Evolutionary conservation across 2,888 invertebrate genomes (phyloP), one percentile per base, ranked within the genome.

Genomic region (Blastobasis adustella): DNA sequence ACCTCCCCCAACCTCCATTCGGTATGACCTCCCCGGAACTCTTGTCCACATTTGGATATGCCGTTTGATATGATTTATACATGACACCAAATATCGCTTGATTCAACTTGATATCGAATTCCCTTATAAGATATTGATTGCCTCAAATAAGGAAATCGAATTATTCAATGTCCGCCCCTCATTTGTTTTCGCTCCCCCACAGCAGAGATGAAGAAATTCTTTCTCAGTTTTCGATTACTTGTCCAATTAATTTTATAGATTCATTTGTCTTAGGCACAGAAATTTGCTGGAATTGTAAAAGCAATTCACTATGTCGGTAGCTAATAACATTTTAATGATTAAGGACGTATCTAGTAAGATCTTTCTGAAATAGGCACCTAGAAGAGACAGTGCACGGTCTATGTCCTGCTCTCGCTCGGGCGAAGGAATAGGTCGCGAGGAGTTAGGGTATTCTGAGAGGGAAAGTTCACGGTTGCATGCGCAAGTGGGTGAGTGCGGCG

Each of bases 161-260:
- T 88, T 87, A 87, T 86, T 88, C 88, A 88, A 86, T 79, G 88
- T 87, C 88, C 87, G 84, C 88, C 88, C 85, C 78, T 79, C 83
- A 88, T 88, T 87, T 87, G 85, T 88, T 82, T 82, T 75, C 71
- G 75, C 79, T 83, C 86, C 88, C 85, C 87, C 71, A 77, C 69
- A 80, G 66, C 77, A 81, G 80, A 86, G 81, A 87, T 83, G 84
- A 81, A 86, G 86, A 87, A 88, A 88, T 88, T 87, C 88, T 88
- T 88, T 87, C 84, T 74, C 78, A 88, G 85, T 87, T 88, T 88
- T 88, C 88, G 87, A 88, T 88, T 88, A 87, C 88, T 87, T 82
- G 83, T 84, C 83, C 87, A 88, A 88, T 87, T 87, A 88, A 87
- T 86, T 88, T 87, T 85, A 87, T 88, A 85, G 85, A 84, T 86